phyloP scores from a whole-genome alignment of 2,113 vertebrate species.

The Grantiella picta region DNA sequence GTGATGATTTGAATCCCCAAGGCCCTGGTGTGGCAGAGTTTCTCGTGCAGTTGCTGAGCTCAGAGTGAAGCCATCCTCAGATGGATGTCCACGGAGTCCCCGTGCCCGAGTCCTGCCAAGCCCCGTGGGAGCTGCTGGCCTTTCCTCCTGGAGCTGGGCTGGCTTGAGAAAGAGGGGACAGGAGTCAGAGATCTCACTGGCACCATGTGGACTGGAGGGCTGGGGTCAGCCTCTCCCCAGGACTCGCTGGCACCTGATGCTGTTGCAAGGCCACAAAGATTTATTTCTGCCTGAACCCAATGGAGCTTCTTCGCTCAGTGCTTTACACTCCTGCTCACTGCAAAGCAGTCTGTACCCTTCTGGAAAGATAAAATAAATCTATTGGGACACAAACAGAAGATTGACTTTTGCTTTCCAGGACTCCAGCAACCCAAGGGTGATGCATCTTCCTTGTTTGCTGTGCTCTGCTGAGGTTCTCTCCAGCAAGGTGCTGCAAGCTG shows the following conservation, averaged over 20 bases:
- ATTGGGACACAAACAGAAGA: not conserved
- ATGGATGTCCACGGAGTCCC: accelerated
- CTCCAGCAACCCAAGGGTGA: not conserved
- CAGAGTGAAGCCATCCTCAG: not conserved
- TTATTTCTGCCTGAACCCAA: accelerated
- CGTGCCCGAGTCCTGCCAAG: accelerated
- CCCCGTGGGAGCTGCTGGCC: not conserved
- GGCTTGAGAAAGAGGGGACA: not conserved
- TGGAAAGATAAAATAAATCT: not conserved
- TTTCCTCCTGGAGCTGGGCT: not conserved
- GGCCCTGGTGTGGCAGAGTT: not conserved
- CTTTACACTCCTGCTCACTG: not conserved
- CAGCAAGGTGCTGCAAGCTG: not conserved
- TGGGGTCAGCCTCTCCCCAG: not conserved
- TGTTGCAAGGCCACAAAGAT: not conserved
- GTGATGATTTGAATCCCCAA: not conserved
- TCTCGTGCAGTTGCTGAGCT: not conserved
- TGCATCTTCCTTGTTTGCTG: not conserved
- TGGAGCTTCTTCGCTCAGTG: not conserved
- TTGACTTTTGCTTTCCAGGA: not conserved
- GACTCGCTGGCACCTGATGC: not conserved
- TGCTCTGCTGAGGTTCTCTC: not conserved
- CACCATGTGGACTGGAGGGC: not conserved
- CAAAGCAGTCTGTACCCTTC: not conserved
- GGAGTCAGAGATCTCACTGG: not conserved